A percentile compares a stretch with the other conserved stretches of the same genome.
phyloP scores from a whole-genome alignment of 2,797 vertebrate genomes.

The Gila robusta region DNA sequence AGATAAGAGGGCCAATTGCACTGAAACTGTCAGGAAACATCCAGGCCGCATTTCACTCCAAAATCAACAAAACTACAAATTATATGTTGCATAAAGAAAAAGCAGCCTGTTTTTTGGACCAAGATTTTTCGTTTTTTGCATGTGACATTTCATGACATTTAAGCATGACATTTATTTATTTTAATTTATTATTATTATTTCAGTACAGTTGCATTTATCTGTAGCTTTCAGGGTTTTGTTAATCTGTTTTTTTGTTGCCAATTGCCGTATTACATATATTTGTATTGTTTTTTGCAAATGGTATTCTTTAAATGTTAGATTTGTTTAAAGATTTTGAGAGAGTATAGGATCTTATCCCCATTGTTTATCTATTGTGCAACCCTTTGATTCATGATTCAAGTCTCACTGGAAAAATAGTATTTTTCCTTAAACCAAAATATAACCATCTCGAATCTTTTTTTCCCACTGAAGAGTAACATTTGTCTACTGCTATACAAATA shows the following conservation, averaged over 20 bases:
- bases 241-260: background rate
- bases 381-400: background rate
- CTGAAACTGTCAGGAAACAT: background rate
- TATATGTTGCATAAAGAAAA: background rate
- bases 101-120: background rate
- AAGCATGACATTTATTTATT: background rate
- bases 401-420: background rate
- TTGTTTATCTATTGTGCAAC: background rate
- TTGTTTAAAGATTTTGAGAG: background rate
- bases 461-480: background rate
- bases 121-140: background rate
- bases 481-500: background rate
- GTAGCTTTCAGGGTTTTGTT: background rate
- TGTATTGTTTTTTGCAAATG: too few species aligned
- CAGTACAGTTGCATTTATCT: background rate
- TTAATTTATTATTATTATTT: background rate
- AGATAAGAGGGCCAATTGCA: conserved; percentile 1
- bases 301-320: background rate
- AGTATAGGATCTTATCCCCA: background rate
- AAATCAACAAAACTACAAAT: conserved; percentile 26
- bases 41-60: background rate
- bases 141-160: conserved; percentile 3
- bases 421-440: background rate
- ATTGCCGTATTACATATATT: background rate
- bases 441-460: too few species aligned